Evolutionary conservation across 2,797 vertebrate genomes (phyloP), one percentile per base, ranked within the genome.

Genomic region (Diplodus sargus): DNA sequence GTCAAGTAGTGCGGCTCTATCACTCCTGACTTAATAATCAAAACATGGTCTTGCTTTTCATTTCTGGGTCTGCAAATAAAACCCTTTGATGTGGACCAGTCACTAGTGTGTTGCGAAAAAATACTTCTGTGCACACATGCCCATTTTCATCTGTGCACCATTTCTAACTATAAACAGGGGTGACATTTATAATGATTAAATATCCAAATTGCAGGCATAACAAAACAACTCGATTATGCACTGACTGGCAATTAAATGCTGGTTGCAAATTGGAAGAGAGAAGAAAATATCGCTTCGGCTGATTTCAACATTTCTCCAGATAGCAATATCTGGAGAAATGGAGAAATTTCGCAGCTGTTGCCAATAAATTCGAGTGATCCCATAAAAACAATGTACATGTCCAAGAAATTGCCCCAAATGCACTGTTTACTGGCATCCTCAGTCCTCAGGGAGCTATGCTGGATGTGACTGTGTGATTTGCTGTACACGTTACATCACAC

Each of bases 1-100:
- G 80, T 89, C 78, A 87, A 75, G 74, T 47, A 69, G 73, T 16
- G 7, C 53, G 30, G 23, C 61, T 66, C 49, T 43, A 17, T 76
- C 51, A 42, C 47, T 49, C 28, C 30, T 30, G 70, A 22, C 7
- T 62, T 25, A 52, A 84, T 18, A 63, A 30, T 58, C 2, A 42
- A 23, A 28, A 22, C 5, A 49, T 22, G 59, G 43, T 15, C 4
- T 42, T 47, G 4, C 23, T 22, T 4, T 54, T 67, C 15, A 63
- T 52, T 59, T 57, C 16, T 74, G 39, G 4, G 18, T 4, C 57
- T 25, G 22, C 14, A 70, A 54, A 63, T 67, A 3, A 4, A 22
- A 28, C 30, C 53, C n/a, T 56, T 64, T 52, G 28, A 78, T 65
- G 49, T 68, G 58, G 11, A 66, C 12, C 22, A 76, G 18, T 63